Percentiles rank a stretch among this genome's conserved stretches.
These are phyloP conservation scores for Mythimna pallens DNA, from an alignment of 2,888 invertebrate genomes.

Conservation along the genomic window DNA sequence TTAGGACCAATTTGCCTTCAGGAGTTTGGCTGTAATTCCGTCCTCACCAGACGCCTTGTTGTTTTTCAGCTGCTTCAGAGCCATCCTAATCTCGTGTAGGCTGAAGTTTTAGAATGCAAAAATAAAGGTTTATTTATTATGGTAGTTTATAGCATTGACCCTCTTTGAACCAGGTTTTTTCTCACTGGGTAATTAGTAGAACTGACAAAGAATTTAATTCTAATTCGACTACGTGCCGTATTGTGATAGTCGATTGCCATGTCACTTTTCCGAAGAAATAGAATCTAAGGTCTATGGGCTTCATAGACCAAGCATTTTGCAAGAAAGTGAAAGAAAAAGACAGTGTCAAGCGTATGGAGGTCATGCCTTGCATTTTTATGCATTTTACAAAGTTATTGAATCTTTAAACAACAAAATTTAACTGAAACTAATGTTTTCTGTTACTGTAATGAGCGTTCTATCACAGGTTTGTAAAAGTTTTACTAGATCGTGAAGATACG, in stretches of 20 bases:
- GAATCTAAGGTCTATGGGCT: slow-evolving; percentile 34
- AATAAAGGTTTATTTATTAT: no score
- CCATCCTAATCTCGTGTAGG: no score
- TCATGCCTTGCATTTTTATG: slow-evolving; percentile 89
- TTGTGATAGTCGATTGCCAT: neutral
- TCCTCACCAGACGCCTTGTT: no score
- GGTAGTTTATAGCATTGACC: no score
- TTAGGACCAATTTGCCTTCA: no score
- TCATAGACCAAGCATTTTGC: slow-evolving; percentile 48
- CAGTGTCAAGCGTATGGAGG: slow-evolving; percentile 85
- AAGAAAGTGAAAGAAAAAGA: slow-evolving; percentile 84
- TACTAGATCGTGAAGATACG: slow-evolving; percentile 32
- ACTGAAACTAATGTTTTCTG: slow-evolving; percentile 69
- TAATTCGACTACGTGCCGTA: neutral
- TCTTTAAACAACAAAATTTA: slow-evolving; percentile 61
- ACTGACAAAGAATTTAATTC: neutral
- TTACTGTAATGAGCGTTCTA: slow-evolving; percentile 73
- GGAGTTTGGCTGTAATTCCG: no score
- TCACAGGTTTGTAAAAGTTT: slow-evolving; percentile 68
- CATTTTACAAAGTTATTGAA: slow-evolving; percentile 72
- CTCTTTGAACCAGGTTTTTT: no score
- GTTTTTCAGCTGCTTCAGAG: no score
- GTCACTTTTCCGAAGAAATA: neutral
- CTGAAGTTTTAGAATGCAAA: no score
- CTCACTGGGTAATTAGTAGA: neutral